These are phyloP conservation scores for Bungarus multicinctus DNA, from an alignment of 2,113 vertebrate genomes.

Conservation along the genomic window DNA sequence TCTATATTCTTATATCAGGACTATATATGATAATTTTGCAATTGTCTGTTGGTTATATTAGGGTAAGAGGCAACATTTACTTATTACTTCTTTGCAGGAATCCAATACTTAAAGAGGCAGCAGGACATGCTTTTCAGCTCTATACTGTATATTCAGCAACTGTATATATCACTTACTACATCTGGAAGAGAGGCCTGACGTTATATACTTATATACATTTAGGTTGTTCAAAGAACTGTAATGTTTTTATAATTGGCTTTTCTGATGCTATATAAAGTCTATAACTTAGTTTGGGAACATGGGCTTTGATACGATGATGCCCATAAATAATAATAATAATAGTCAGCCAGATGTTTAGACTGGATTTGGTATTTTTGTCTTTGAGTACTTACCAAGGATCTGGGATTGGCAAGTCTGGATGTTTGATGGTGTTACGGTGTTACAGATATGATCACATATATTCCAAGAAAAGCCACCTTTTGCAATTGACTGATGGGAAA, in stretches of 20 bases:
- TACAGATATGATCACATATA: no score
- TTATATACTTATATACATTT: not conserved
- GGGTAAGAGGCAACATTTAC: not conserved
- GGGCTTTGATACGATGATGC: not conserved
- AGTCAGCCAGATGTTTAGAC: no score
- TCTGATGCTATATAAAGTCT: not conserved
- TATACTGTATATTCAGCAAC: not conserved
- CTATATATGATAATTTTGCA: not conserved
- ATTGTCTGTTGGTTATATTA: not conserved
- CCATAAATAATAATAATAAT: no score
- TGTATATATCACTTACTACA: not conserved
- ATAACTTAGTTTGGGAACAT: not conserved
- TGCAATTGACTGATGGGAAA: no score
- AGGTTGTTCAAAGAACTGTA: not conserved
- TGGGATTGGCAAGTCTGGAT: no score
- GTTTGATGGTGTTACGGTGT: no score
- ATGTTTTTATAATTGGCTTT: not conserved
- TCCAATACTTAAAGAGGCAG: not conserved
- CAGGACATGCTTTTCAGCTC: not conserved
- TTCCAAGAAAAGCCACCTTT: no score
- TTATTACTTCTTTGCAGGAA: not conserved
- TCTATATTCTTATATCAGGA: not conserved
- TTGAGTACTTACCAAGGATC: no score
- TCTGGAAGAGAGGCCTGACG: not conserved
- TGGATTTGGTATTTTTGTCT: no score